These are phyloP conservation scores for Lithophane semibrunnea DNA, from an alignment of 2,888 invertebrate species.

Conservation along the genomic window DNA sequence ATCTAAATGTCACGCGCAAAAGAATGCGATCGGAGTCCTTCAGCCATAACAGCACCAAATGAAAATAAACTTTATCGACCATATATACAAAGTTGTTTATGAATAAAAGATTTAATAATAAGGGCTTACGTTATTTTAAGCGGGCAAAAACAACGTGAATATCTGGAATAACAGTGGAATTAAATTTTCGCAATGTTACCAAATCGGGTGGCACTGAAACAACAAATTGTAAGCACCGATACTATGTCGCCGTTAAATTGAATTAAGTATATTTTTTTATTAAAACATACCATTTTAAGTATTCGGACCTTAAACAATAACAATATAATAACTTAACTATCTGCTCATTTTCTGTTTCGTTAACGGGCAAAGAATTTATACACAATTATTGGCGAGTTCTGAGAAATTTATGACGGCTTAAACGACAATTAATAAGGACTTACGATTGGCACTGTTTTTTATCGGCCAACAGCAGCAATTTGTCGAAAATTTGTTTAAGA, in stretches of 20 bases:
- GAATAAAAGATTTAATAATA: neutral
- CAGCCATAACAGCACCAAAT: neutral
- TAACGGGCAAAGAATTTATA: slow-evolving; percentile 81
- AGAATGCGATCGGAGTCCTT: slow-evolving; percentile 56
- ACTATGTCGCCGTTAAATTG: slow-evolving; percentile 71
- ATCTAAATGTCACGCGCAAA: slow-evolving; percentile 65
- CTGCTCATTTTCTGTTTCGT: slow-evolving; percentile 71
- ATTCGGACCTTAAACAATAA: slow-evolving; percentile 75
- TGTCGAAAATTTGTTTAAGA: slow-evolving; percentile 58
- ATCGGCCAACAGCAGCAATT: slow-evolving; percentile 45
- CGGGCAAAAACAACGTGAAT: slow-evolving; percentile 58
- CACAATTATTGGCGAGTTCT: slow-evolving; percentile 76
- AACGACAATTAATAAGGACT: slow-evolving; percentile 61
- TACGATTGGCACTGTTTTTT: slow-evolving; percentile 60
- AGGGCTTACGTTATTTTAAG: slow-evolving; percentile 38
- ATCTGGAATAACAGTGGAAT: slow-evolving; percentile 65
- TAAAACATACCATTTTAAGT: slow-evolving; percentile 69
- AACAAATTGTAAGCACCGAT: slow-evolving; percentile 72
- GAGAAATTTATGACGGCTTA: slow-evolving; percentile 66
- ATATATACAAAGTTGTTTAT: neutral
- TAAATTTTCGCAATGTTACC: slow-evolving; percentile 64
- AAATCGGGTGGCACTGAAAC: slow-evolving; percentile 54
- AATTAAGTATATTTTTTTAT: slow-evolving; percentile 71
- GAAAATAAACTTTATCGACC: slow-evolving; percentile 29
- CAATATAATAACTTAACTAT: slow-evolving; percentile 86